phyloP scores from a whole-genome alignment of 2,113 vertebrate genomes.

The Turnix velox region DNA sequence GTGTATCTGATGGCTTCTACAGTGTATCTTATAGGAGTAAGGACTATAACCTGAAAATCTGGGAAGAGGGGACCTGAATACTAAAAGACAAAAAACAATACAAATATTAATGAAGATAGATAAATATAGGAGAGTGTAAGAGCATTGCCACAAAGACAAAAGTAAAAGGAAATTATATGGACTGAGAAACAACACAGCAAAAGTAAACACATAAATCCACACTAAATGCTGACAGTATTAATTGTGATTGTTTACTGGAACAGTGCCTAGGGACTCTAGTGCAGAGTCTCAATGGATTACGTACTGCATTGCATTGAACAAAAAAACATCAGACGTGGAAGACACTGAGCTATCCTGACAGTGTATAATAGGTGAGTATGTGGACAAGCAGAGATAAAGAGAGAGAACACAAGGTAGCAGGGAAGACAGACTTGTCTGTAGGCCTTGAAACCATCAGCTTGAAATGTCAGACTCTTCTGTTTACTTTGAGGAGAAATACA shows the following conservation, averaged over 20 bases:
- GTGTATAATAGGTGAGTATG: neutral
- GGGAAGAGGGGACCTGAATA: neutral
- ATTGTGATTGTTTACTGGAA: neutral
- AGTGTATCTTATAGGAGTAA: slow-evolving; percentile 33
- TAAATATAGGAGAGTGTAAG: neutral
- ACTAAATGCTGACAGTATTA: neutral
- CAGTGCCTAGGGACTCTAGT: neutral
- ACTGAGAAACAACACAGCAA: neutral
- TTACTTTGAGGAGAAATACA: neutral
- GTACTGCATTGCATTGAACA: neutral
- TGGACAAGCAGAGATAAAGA: neutral
- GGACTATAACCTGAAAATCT: slow-evolving; percentile 27
- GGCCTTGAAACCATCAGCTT: neutral
- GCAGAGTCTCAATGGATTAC: neutral
- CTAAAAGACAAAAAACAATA: neutral
- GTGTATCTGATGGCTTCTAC: slow-evolving; percentile 6
- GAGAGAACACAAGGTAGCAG: neutral
- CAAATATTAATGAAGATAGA: slow-evolving; percentile 24
- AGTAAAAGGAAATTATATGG: fast-evolving
- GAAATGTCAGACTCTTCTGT: neutral
- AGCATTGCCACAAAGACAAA: neutral
- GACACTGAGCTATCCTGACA: neutral
- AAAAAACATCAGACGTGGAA: neutral
- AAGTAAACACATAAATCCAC: neutral
- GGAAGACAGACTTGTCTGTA: neutral